These are phyloP conservation scores for Calameuta idolon DNA, from an alignment of 2,888 invertebrate species.

Conservation along the genomic window DNA sequence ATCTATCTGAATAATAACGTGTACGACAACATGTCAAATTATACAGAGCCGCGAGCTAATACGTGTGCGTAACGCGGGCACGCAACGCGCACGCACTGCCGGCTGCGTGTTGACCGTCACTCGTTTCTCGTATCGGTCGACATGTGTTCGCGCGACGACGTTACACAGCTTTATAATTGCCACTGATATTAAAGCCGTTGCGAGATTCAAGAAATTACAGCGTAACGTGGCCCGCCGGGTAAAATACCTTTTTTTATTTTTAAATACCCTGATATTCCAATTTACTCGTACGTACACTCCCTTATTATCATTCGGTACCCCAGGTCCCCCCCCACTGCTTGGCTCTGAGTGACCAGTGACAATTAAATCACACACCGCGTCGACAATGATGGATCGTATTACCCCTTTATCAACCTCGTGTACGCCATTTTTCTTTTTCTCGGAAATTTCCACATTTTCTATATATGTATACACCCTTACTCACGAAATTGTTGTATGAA, in stretches of 20 bases:
- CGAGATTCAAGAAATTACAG: conserved; percentile 35
- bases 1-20: conserved; percentile 68
- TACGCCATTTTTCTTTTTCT: conserved; percentile 32
- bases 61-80: conserved; percentile 28
- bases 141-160: conserved; percentile 53
- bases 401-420: conserved; percentile 24
- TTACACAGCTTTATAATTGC: conserved; percentile 58
- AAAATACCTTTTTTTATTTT: conserved; percentile 18
- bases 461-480: neutral
- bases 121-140: conserved; percentile 30
- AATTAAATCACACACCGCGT: conserved; percentile 63
- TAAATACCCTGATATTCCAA: conserved; percentile 12
- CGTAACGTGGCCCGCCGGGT: conserved; percentile 9
- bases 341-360: conserved; percentile 45
- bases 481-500: neutral
- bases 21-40: conserved; percentile 67
- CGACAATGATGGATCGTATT: conserved; percentile 63
- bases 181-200: conserved; percentile 31
- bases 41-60: conserved; percentile 58
- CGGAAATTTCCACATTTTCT: conserved; percentile 41
- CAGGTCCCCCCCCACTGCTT: neutral
- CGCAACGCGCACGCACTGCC: conserved; percentile 36
- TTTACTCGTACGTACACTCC: neutral
- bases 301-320: neutral
- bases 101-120: conserved; percentile 38